These are phyloP conservation scores for Cetoscarus ocellatus DNA, from an alignment of 2,797 vertebrate genomes.

Conservation along the genomic window DNA sequence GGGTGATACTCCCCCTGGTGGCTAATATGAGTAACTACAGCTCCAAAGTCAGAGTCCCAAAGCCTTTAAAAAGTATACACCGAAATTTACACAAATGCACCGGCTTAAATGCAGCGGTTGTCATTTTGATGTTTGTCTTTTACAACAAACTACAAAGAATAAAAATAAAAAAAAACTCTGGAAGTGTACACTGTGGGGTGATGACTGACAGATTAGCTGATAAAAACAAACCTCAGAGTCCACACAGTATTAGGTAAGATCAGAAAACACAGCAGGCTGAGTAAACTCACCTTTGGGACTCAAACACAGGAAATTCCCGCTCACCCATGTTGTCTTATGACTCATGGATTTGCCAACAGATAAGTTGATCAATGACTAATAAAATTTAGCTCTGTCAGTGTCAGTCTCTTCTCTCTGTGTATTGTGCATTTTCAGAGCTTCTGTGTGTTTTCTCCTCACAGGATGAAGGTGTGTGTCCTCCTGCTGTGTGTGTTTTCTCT, in stretches of 20 bases:
- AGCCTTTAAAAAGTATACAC: too few species aligned
- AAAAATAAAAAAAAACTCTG: not conserved
- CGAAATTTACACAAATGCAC: too few species aligned
- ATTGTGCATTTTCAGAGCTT: conserved; percentile 1
- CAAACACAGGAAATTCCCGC: not conserved
- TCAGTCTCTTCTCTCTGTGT: not conserved
- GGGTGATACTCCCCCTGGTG: too few species aligned
- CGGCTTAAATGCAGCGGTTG: too few species aligned
- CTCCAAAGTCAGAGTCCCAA: too few species aligned
- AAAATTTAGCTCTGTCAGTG: not conserved
- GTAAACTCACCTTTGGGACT: conserved; percentile 59
- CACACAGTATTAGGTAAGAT: conserved; percentile 46
- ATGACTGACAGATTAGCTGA: not conserved
- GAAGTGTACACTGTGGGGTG: not conserved
- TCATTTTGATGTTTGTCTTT: too few species aligned
- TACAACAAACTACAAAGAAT: not conserved
- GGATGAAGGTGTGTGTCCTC: conserved; percentile 63
- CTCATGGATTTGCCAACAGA: not conserved
- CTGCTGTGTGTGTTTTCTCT: conserved; percentile 45
- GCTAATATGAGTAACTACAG: too few species aligned
- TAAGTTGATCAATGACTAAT: conserved; percentile 33
- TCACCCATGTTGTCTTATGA: not conserved
- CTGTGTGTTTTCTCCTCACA: conserved; percentile 3
- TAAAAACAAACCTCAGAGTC: conserved; percentile 12
- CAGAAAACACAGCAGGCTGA: conserved; percentile 53